Base-by-base conservation (phyloP, 2,888 invertebrate species). In the Trilocha varians region DNA sequence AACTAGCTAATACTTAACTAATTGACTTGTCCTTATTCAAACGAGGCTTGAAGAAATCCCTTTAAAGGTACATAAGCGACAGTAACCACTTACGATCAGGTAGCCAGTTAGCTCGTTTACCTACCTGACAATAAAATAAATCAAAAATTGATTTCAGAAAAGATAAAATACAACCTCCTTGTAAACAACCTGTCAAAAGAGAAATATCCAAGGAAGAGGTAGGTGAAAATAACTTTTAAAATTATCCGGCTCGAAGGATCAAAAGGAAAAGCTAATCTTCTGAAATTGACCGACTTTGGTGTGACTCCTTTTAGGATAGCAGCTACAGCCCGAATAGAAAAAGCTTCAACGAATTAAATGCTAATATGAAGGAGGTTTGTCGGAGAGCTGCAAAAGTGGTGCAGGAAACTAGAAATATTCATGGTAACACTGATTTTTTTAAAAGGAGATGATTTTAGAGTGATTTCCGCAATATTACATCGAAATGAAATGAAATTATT, bases 321-420 rank as follows among this genome's bases (percentile, higher is more conserved):
- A 25, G 25, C 25, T 25, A 25, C 25, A 25, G 44, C 0, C 0
- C 40, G 0, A 61, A 59, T 17, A 59, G 56, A 2, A 49, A 52
- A 0, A 55, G 57, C 34, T 79, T 80, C 34, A 54, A 59, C 0
- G 46, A 45, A 0, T 42, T 82, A 2, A 68, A 68, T 0, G 56
- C 54, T 0, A 78, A 75, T 2, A 76, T 84, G 78, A 71, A 69
- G 34, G 59, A 61, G 1, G 62, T 80, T 0, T 76, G 77, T 34
- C 61, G 60, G 5, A 65, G 76, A 36, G 80, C 82, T 0, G 72
- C 74, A 0, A 50, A 55, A 3, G 73, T 70, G 0, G 67, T 83
- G 0, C 57, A 68, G 11, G 48, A 65, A 17, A 68, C 68, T 0
- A 71, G 56, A 6, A 70, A 60, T 39, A 37, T 64, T 13, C 57